phyloP scores from a whole-genome alignment of 1,140 invertebrate species.

The Sitobion miscanthi region DNA sequence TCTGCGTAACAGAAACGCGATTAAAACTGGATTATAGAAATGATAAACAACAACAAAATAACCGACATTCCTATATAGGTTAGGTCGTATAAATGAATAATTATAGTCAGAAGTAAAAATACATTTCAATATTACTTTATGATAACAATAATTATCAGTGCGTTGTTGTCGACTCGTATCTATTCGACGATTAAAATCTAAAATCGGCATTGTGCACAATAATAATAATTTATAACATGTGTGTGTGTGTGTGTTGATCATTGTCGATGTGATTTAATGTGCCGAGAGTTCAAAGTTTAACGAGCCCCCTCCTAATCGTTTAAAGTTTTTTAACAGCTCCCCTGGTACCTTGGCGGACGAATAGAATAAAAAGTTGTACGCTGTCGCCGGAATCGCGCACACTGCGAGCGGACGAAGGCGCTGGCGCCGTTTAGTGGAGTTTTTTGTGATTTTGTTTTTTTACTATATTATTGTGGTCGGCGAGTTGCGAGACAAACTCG shows the following conservation, averaged over 20 bases:
- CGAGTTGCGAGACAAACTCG: background rate
- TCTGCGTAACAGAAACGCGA: background rate
- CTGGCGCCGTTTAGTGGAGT: background rate
- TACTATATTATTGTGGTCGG: background rate
- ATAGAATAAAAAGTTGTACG: background rate
- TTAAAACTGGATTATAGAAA: background rate
- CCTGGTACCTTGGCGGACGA: background rate
- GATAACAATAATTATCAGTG: background rate
- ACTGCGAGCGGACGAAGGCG: background rate
- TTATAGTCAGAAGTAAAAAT: background rate
- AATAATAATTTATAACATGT: background rate
- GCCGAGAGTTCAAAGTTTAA: background rate
- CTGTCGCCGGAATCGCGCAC: background rate
- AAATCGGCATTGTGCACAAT: background rate
- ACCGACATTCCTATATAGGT: background rate
- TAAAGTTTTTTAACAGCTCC: background rate
- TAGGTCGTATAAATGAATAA: background rate
- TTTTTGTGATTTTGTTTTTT: background rate
- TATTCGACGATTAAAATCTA: background rate
- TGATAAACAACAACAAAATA: background rate
- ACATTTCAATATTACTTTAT: background rate
- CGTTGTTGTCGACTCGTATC: background rate
- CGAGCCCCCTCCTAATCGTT: background rate
- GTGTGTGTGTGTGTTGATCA: background rate
- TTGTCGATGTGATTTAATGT: background rate